Percentiles rank a stretch among this genome's conserved stretches.
phyloP scores from a whole-genome alignment of 1,140 invertebrate genomes.

The Cheumatopsyche charites region DNA sequence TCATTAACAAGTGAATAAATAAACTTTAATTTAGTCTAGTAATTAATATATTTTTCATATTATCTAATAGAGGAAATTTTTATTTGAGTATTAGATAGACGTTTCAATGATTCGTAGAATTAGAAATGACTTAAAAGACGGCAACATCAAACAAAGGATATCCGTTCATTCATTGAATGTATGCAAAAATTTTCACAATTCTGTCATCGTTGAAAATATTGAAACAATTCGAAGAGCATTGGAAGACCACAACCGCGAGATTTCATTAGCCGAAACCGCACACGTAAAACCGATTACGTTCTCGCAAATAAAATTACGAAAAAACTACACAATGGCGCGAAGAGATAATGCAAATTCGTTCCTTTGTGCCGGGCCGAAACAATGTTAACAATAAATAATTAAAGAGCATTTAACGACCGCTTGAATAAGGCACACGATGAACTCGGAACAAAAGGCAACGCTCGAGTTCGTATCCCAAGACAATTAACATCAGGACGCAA shows the following conservation, averaged over 20 bases:
- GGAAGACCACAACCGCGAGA: too few relatives aligned
- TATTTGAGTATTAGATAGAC: background rate
- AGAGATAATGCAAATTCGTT: constrained; percentile 9
- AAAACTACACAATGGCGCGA: background rate
- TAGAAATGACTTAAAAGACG: background rate
- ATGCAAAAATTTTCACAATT: background rate
- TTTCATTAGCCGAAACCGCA: background rate
- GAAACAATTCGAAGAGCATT: background rate
- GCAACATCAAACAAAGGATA: constrained; percentile 14
- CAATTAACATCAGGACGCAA: constrained; percentile 7
- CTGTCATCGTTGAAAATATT: background rate
- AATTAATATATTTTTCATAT: too few relatives aligned
- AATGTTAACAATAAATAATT: constrained; percentile 24
- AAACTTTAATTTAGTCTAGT: too few relatives aligned
- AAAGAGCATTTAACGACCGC: constrained; percentile 9
- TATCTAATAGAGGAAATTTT: background rate
- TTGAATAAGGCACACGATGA: too few relatives aligned
- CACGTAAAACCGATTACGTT: constrained; percentile 1
- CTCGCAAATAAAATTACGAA: constrained; percentile 13
- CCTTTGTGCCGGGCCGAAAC: constrained; percentile 21
- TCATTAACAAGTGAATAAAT: too few relatives aligned
- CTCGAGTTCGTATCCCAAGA: background rate
- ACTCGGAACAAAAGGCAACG: constrained; percentile 3
- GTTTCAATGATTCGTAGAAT: background rate
- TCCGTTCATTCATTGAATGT: constrained; percentile 8